phyloP scores from a whole-genome alignment of 1,140 invertebrate species.

The Ganaspis sp. region DNA sequence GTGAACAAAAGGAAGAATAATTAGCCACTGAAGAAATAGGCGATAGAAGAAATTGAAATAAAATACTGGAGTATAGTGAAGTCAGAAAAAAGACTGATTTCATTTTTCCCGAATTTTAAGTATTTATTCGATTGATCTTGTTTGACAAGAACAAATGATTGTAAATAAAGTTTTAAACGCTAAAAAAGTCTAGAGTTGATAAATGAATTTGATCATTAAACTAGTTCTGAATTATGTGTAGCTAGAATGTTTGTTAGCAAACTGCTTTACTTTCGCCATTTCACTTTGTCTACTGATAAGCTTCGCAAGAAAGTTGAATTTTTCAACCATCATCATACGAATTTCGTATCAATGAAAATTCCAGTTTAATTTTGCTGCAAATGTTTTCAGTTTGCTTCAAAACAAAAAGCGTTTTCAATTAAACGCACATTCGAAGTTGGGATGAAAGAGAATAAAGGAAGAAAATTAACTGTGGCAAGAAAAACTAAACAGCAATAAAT shows the following conservation, averaged over 20 bases:
- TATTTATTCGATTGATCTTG: background rate
- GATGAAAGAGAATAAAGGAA: no score
- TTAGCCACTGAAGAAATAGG: background rate
- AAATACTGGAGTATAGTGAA: background rate
- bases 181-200: slow-evolving; percentile 30
- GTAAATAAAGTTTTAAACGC: background rate
- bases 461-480: no score
- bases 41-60: background rate
- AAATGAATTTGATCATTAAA: slow-evolving; percentile 28
- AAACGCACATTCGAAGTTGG: no score
- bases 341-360: background rate
- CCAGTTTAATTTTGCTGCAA: background rate
- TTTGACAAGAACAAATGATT: slow-evolving; percentile 18
- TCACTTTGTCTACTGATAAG: slow-evolving; percentile 18
- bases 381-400: no score
- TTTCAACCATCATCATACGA: background rate
- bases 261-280: slow-evolving; percentile 18
- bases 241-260: slow-evolving; percentile 22
- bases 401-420: no score
- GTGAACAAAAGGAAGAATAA: no score
- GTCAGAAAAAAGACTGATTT: no score
- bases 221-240: slow-evolving; percentile 47
- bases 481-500: no score
- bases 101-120: background rate
- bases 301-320: background rate